phyloP scores from a whole-genome alignment of 2,797 vertebrate species.

The Leuciscus waleckii region DNA sequence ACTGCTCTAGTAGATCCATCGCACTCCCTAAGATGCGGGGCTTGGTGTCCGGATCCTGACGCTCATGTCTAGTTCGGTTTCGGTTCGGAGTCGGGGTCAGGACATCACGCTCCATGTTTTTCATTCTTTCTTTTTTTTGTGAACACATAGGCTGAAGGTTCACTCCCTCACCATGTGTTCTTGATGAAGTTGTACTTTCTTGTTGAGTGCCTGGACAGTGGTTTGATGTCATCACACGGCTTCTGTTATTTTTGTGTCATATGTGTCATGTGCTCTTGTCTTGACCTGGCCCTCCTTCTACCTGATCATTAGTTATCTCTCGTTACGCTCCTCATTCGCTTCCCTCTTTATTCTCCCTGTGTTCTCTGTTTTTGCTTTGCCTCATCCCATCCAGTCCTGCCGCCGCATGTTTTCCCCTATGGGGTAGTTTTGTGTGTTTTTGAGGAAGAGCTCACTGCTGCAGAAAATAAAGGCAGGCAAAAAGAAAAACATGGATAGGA shows the following conservation, averaged over 20 bases:
- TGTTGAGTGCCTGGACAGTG: not conserved
- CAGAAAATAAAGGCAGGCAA: too few relatives aligned
- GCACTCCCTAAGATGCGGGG: not conserved
- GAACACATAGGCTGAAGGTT: not conserved
- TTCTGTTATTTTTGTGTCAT: too few relatives aligned
- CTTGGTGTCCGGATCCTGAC: too few relatives aligned
- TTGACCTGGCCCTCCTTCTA: not conserved
- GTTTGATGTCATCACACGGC: not conserved
- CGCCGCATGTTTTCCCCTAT: not conserved
- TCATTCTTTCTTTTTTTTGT: not conserved
- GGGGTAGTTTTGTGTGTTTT: not conserved
- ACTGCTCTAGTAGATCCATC: not conserved
- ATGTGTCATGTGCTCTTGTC: not conserved
- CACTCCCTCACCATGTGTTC: not conserved
- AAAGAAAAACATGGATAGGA: too few relatives aligned
- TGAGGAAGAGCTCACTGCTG: too few relatives aligned
- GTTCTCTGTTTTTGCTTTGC: too few relatives aligned
- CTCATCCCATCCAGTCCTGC: not conserved
- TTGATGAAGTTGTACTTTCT: not conserved
- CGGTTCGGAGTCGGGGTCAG: not conserved
- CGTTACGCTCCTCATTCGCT: too few relatives aligned
- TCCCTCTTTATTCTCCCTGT: not conserved
- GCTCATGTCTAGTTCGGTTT: too few relatives aligned
- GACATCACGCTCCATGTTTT: not conserved
- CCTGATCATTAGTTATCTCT: not conserved